These are phyloP conservation scores for Callitettix versicolor DNA, from an alignment of 1,140 invertebrate species.

Conservation along the genomic window DNA sequence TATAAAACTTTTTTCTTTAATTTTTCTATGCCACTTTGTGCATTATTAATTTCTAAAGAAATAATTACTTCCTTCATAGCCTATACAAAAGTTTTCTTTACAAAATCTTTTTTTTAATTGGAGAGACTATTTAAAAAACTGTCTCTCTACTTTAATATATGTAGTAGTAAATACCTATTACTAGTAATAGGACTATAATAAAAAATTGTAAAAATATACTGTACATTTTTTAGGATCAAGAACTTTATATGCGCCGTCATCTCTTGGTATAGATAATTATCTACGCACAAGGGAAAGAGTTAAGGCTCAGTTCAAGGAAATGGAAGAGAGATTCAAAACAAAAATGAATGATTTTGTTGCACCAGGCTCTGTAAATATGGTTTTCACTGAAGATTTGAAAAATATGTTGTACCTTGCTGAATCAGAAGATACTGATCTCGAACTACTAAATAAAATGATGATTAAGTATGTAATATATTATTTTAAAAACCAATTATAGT, in stretches of 20 bases:
- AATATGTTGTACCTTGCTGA: constrained; percentile 62
- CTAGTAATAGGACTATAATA: too few species aligned
- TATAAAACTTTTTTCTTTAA: too few species aligned
- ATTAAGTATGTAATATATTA: constrained; percentile 47
- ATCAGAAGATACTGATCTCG: constrained; percentile 44
- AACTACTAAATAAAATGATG: constrained; percentile 55
- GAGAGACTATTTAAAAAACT: too few species aligned
- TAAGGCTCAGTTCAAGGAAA: constrained; percentile 43
- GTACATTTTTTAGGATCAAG: constrained; percentile 8
- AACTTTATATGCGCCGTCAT: constrained; percentile 16
- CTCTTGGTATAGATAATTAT: constrained; percentile 48
- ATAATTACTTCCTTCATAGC: too few species aligned
- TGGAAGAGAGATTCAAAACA: constrained; percentile 47
- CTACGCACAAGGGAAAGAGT: constrained; percentile 37
- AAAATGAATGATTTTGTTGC: constrained; percentile 54
- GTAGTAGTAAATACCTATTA: too few species aligned
- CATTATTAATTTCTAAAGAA: too few species aligned
- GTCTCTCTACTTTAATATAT: too few species aligned
- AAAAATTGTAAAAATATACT: too few species aligned
- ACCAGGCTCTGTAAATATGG: constrained; percentile 43
- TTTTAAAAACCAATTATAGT: too few species aligned
- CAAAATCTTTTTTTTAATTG: too few species aligned
- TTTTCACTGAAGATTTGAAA: constrained; percentile 78
- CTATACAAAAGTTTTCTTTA: too few species aligned
- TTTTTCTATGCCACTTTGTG: too few species aligned